These are phyloP conservation scores for Pteruthius melanotis DNA, from an alignment of 2,113 vertebrate genomes.

Conservation along the genomic window DNA sequence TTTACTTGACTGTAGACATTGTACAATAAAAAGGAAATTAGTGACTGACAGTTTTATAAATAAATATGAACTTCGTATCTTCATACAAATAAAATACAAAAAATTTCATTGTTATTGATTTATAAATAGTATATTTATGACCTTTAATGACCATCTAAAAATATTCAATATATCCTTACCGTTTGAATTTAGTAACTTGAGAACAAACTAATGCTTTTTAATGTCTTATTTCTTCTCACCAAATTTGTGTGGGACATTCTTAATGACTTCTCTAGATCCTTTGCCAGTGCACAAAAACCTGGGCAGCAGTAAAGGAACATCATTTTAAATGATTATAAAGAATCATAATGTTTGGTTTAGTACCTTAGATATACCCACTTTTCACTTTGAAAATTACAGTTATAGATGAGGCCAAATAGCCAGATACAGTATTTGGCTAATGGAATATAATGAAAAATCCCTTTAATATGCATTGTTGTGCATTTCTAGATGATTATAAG, in stretches of 20 bases:
- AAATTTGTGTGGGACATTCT: not conserved
- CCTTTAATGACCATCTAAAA: not conserved
- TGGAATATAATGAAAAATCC: not conserved
- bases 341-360: not conserved
- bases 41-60: not conserved
- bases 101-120: not conserved
- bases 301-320: not conserved
- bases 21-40: not conserved
- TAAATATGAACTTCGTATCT: not conserved
- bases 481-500: constrained; percentile 8
- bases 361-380: not conserved
- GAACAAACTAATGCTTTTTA: not conserved
- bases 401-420: not conserved
- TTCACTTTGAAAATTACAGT: not conserved
- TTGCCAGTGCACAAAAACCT: not conserved
- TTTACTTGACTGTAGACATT: not conserved
- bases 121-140: not conserved
- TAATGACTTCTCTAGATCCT: not conserved
- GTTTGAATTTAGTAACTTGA: not conserved
- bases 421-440: not conserved
- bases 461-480: not conserved
- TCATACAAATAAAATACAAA: not conserved
- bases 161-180: not conserved
- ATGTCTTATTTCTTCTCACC: not conserved
- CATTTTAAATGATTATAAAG: not conserved